Evolutionary conservation across 2,113 vertebrate species (phyloP).

Genomic region (Eolophus roseicapilla): DNA sequence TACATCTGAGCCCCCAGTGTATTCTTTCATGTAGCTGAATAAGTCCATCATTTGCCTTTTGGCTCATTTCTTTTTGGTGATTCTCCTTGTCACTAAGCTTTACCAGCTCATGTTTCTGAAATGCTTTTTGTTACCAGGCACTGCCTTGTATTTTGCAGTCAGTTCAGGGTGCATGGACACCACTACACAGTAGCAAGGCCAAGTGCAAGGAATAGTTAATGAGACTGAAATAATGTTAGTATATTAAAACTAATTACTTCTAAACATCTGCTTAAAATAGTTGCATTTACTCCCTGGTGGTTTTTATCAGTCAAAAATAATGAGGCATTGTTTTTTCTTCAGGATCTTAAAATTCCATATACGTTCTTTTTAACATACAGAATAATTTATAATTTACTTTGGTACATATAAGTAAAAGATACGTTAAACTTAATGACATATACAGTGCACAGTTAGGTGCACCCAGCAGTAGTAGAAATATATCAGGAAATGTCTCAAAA

Average conservation of each 20-base stretch:
- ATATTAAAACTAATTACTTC: background rate
- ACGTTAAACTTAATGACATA: background rate
- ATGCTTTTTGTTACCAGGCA: background rate
- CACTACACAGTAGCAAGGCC: background rate
- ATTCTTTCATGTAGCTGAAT: background rate
- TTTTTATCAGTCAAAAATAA: conserved; percentile 25
- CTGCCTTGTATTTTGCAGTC: background rate
- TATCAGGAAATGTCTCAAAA: conserved; percentile 1
- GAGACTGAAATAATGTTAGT: background rate
- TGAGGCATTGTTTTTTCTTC: background rate
- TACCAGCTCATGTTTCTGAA: conserved; percentile 1
- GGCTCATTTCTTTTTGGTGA: background rate
- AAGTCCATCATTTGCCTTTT: background rate
- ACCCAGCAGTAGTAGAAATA: background rate
- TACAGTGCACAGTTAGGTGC: background rate
- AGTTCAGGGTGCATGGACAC: background rate
- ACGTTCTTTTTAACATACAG: background rate
- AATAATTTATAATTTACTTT: background rate
- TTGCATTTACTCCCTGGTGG: background rate
- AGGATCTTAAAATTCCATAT: conserved; percentile 1
- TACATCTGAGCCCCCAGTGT: background rate
- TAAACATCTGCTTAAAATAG: conserved; percentile 5
- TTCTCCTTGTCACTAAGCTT: conserved; percentile 3
- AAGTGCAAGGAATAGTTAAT: background rate
- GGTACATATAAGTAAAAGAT: background rate